Conservation (phyloP, 2,888 invertebrate genomes). For the Pyralis farinalis region DNA sequence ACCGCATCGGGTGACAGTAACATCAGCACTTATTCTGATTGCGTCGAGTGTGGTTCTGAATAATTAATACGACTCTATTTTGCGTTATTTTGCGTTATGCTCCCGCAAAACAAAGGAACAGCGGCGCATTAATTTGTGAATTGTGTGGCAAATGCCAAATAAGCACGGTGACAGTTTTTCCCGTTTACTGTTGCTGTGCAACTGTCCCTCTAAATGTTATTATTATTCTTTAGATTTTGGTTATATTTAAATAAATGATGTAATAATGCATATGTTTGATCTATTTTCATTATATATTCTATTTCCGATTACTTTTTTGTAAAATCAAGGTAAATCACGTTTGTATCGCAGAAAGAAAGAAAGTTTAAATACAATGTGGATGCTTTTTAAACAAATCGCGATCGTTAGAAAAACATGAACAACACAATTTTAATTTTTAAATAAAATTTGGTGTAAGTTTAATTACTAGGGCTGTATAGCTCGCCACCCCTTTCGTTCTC, state of each 20-base stretch:
- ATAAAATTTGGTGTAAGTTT: conserved; percentile 42
- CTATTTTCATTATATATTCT: too few relatives aligned
- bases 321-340: too few relatives aligned
- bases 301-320: too few relatives aligned
- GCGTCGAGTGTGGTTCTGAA: conserved; percentile 79
- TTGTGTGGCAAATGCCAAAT: too few relatives aligned
- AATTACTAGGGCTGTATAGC: conserved; percentile 58
- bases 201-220: too few relatives aligned
- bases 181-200: too few relatives aligned
- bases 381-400: not conserved
- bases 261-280: too few relatives aligned
- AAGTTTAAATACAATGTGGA: too few relatives aligned
- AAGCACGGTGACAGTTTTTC: too few relatives aligned
- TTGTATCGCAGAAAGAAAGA: too few relatives aligned
- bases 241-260: too few relatives aligned
- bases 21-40: conserved; percentile 81
- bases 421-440: not conserved
- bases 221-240: too few relatives aligned
- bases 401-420: not conserved
- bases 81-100: conserved; percentile 39
- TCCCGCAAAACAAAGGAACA: conserved; percentile 64
- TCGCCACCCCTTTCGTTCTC: conserved; percentile 59
- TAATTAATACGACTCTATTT: conserved; percentile 80
- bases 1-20: conserved; percentile 71
- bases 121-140: conserved; percentile 61